Evolutionary conservation across 1,140 invertebrate species (phyloP), one percentile per base, ranked within the genome.

Genomic region (Ruditapes philippinarum): DNA sequence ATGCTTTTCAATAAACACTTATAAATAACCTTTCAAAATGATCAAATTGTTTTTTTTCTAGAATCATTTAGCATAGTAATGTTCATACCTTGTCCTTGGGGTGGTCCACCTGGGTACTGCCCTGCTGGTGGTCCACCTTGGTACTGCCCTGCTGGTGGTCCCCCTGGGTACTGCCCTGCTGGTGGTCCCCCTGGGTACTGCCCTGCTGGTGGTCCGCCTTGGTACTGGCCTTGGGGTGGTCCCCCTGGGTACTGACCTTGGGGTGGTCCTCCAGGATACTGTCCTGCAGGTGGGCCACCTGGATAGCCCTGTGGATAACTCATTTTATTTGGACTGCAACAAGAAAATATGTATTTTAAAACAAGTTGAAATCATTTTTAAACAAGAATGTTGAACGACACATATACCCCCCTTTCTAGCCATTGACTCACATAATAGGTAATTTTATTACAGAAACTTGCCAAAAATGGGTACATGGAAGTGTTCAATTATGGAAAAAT

Each of bases 121-220:
- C 65, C 65, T 12, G 70, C 70, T 2, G 83, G 51, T 65, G 42
- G 70, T 5, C 36, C 62, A 4, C 82, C 90, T 62, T n/a, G 90
- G 31, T 89, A 89, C 36, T 54, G 74, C 14, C 85, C 81, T 17
- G 68, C 19, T 80, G 90, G 86, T 38, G 88, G 82, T 22, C 76
- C 89, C 45, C 87, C 83, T 12, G 81, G 82, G 65, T 90, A 89
- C 22, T 65, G 28, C 9, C 89, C 28, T 51, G 62, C 14, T 74
- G 76, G 57, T 68, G 65, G 54, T 81, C 45, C 83, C 31, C 90
- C 90, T 38, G 36, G 90, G 31, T 91, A 90, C 36, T 51, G 65
- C 5, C 81, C 90, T 51, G 79, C 54, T 60, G 90, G 90, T 60
- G 83, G 83, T 28, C 74, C 85, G 42, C 86, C 78, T 22, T 62